A percentile compares a stretch with the other conserved stretches of the same genome.
Conservation (phyloP, 2,113 vertebrate species). For the Amia ocellicauda region DNA sequence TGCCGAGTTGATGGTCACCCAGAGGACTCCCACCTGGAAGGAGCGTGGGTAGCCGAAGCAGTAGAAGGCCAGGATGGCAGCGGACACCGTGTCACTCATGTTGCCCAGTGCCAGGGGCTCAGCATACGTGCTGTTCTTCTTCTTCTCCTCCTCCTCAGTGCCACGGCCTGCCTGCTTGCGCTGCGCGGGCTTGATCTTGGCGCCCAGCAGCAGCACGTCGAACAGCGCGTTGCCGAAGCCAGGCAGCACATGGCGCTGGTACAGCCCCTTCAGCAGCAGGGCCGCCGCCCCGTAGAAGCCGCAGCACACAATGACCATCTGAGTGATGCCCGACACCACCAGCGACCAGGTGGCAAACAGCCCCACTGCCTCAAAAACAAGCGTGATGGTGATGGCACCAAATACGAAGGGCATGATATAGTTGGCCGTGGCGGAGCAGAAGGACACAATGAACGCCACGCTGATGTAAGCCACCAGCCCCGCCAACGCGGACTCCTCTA, state of each 20-base stretch:
- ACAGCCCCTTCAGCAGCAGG: slow-evolving; percentile 29
- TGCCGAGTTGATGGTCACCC: slow-evolving; percentile 19
- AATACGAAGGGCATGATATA: slow-evolving; percentile 31
- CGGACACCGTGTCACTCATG: slow-evolving; percentile 23
- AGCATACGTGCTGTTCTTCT: slow-evolving; percentile 31
- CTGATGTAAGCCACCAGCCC: slow-evolving; percentile 28
- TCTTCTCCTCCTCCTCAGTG: slow-evolving; percentile 24
- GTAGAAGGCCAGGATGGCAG: slow-evolving; percentile 25
- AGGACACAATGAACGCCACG: slow-evolving; percentile 26
- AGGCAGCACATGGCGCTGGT: slow-evolving; percentile 28
- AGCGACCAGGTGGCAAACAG: not conserved
- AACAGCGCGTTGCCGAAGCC: slow-evolving; percentile 30
- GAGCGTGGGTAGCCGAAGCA: slow-evolving; percentile 27
- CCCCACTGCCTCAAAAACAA: slow-evolving; percentile 25
- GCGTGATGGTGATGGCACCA: slow-evolving; percentile 23
- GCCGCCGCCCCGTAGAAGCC: slow-evolving; percentile 22
- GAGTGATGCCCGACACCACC: slow-evolving; percentile 11
- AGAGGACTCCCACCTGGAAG: slow-evolving; percentile 27
- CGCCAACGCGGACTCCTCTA: slow-evolving; percentile 12
- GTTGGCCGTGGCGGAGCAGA: slow-evolving; percentile 32
- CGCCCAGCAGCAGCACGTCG: slow-evolving; percentile 28
- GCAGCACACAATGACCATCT: slow-evolving; percentile 17
- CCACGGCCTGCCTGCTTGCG: slow-evolving; percentile 17
- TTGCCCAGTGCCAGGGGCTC: slow-evolving; percentile 29
- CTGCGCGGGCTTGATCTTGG: slow-evolving; percentile 15